Evolutionary conservation across 2,888 invertebrate genomes (phyloP).

Genomic region (Mellilla xanthometata): DNA sequence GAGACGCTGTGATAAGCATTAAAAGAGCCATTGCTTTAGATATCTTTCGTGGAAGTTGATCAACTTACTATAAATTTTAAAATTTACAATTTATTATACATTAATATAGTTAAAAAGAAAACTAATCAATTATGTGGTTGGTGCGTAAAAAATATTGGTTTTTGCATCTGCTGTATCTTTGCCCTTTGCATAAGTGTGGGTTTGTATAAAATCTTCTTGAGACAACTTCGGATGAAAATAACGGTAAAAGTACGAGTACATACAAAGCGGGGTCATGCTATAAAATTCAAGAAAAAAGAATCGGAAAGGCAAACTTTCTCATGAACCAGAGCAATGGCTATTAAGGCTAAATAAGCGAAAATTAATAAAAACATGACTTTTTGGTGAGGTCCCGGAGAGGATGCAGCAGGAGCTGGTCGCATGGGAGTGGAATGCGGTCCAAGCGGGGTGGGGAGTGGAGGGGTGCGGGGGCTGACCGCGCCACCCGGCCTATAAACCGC

Average conservation of each 20-base stretch:
- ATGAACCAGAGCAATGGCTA: neutral
- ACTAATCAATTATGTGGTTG: too few species aligned
- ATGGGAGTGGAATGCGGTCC: slow-evolving; percentile 82
- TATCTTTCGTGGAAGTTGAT: neutral
- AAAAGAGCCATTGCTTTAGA: neutral
- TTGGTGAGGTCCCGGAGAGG: slow-evolving; percentile 69
- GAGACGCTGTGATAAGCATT: slow-evolving; percentile 1
- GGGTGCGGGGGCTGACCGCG: slow-evolving; percentile 35
- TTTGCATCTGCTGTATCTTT: too few species aligned
- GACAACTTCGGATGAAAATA: too few species aligned
- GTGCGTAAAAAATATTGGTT: too few species aligned
- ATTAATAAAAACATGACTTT: slow-evolving; percentile 73
- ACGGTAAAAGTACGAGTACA: too few species aligned
- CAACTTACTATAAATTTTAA: too few species aligned
- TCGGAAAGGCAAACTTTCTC: neutral
- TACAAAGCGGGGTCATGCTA: too few species aligned
- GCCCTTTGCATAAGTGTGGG: too few species aligned
- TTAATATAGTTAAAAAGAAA: too few species aligned
- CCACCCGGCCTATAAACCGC: slow-evolving; percentile 67
- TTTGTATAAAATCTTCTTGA: too few species aligned
- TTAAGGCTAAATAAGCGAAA: slow-evolving; percentile 32
- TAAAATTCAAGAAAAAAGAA: neutral
- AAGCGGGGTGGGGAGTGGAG: slow-evolving; percentile 47
- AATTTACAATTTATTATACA: too few species aligned
- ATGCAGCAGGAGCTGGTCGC: slow-evolving; percentile 68